Evolutionary conservation across 2,888 invertebrate species (phyloP), one percentile per base, ranked within the genome.

Genomic region (Drosophila testacea): DNA sequence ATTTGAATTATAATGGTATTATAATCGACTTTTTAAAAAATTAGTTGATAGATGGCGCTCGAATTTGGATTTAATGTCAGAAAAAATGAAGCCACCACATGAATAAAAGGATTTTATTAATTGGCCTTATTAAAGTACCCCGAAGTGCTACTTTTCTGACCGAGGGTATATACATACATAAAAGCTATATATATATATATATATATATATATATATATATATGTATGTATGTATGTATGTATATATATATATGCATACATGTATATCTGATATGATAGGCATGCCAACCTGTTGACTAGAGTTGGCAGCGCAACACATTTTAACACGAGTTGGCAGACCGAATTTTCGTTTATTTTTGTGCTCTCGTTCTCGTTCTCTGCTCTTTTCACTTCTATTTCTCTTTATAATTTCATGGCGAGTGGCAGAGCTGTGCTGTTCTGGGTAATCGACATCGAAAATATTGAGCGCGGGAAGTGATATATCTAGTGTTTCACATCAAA

Each of bases 391-490:
- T 51, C 62, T 77, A 56, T 69, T 78, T 73, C 73, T 73, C 64
- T 67, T 54, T 47, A 48, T 22, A 63, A 55, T 67, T 77, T 65
- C 62, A 66, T 60, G 50, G 72, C 78, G 69, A 74, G 77, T 72
- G 69, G 75, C 72, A 83, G 69, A 70, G 65, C 77, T 65, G 52
- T 69, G 64, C 36, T 65, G 57, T 57, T 74, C 70, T 67, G 46
- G 36, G 22, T 71, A 79, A 78, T 76, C 75, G 72, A 69, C 74
- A 76, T 69, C 66, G 66, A 69, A 66, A 73, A 69, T 80, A 77
- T 66, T 70, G 80, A 80, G 83, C 85, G 84, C 84, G 84, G 86
- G 83, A 84, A 85, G 77, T 79, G 69, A 56, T 66, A 63, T 60
- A 67, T 61, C 46, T 46, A 61, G 28, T 72, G 62, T 78, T 74